Base-by-base conservation (phyloP, 92 coral and sea anemone genomes). In the Palythoa heliodiscus region DNA sequence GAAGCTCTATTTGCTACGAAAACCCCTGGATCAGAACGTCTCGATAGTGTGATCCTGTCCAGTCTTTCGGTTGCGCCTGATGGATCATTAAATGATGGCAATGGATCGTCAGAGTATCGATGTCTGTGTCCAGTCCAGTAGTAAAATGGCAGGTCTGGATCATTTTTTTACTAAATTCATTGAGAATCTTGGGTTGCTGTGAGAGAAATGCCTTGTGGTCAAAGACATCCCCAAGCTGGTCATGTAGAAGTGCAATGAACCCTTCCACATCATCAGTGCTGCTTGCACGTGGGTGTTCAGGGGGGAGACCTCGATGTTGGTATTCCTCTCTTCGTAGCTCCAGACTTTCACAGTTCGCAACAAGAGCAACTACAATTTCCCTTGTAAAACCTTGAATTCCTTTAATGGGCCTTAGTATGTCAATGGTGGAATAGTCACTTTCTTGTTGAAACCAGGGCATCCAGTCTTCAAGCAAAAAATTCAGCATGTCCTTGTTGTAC, bases 271-370 rank as follows among this genome's bases (percentile, higher is more conserved):
- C 86, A 55, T 86, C 89, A 5, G 85, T 77, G 52, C 77, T 86
- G 40, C 89, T 53, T 47, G 89, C 79, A 67, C 88, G 90, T 38
- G 90, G 93, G 72, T 90, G 86, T 58, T 90, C 93, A 4, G 93
- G 93, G 16, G 90, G 86, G 17, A 90, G 50, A 66, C 83, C 93
- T 83, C 93, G 55, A 14, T 39, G 52, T 6, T 6, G 58, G 69
- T 87, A 87, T 52, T 90, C 93, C 35, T 14, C 14, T 70, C 88
- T 74, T 9, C 82, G 88, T 15, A 74, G 58, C 53, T 85, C 83
- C 54, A 74, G n/a, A 52, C 88, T 85, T 64, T 73, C 83, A 55
- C 82, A 85, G 52, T 85, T 85, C 12, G 88, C 83, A 11, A 85
- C 71, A 22, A 85, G 52, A 5, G 88, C 83, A 11, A 83, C 87